Evolutionary conservation across 2,797 vertebrate species (phyloP).

Genomic region (Monodelphis domestica): DNA sequence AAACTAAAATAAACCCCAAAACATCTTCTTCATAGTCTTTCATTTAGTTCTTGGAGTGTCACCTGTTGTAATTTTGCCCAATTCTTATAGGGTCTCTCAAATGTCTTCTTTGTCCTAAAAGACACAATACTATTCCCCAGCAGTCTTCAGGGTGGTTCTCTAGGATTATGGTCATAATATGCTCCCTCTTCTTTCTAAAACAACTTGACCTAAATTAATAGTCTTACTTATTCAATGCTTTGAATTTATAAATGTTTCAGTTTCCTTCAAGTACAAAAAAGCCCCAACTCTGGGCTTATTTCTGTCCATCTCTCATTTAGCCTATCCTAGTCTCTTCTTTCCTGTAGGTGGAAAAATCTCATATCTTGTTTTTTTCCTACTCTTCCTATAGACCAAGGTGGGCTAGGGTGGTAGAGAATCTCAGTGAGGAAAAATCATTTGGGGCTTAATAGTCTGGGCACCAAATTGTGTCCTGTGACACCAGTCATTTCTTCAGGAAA

Average conservation of each 20-base stretch:
- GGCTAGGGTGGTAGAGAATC: neutral
- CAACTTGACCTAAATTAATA: neutral
- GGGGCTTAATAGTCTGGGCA: neutral
- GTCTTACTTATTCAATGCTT: neutral
- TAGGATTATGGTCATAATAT: constrained; percentile 12
- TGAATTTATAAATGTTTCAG: neutral
- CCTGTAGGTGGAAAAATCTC: neutral
- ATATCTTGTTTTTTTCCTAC: neutral
- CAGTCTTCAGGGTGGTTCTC: neutral
- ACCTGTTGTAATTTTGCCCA: neutral
- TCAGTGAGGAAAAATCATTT: neutral
- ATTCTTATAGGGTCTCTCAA: neutral
- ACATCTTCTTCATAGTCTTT: neutral
- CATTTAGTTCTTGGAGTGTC: neutral
- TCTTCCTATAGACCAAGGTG: neutral
- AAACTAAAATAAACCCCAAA: neutral
- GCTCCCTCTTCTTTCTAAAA: constrained; percentile 23
- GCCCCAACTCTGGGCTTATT: neutral
- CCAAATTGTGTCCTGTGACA: neutral
- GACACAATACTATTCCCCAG: neutral
- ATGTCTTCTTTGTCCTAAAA: neutral
- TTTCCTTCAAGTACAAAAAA: neutral
- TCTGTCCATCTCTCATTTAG: constrained; percentile 8
- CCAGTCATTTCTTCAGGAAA: neutral
- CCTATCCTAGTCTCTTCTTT: constrained; percentile 15